Base-by-base conservation (phyloP, 2,888 invertebrate species). In the Drosophila atripex region DNA sequence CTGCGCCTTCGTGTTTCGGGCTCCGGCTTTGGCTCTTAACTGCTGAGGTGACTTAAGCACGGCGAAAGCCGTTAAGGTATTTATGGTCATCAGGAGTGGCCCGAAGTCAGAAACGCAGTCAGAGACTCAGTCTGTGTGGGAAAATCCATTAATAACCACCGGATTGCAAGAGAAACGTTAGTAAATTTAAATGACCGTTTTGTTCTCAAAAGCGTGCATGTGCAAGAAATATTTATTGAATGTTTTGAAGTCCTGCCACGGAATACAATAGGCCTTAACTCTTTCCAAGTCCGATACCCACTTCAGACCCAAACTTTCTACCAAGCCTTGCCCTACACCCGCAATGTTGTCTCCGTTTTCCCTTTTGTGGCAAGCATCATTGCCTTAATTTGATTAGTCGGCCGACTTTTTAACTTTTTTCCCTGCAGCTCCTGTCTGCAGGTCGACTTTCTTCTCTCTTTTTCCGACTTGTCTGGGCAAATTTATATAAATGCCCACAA, bases 41-140 rank as follows among this genome's bases (percentile, higher is more conserved):
- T 79, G 83, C 73, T 77, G 70, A 83, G 77, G 80, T 80, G 85
- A 83, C 83, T 83, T 80, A 83, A 84, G 80, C 72, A 77, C 64
- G 72, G 74, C 77, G 77, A 85, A 84, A 85, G 80, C 83, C 77
- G 86, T 84, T 83, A 83, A 85, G 80, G 83, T 78, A 85, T 84
- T 84, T 85, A 84, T 84, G 80, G 72, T 65, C 74, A 71, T 63
- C 55, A 54, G 43, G 55, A 73, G 77, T 38, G 30, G 32, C 38
- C 30, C 52, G 65, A 25, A 65, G 35, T 55, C 56, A 61, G 30
- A 52, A 59, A 25, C 32, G 50, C 59, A 50, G 18, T 35, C 49
- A 28, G 28, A 16, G 35, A 35, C n/a, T n/a, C 12, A 14, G 18
- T 11, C 18, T 41, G 9, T 11, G 39, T 16, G 35, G 18, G 39